Evolutionary conservation across 1,140 invertebrate species (phyloP), one percentile per base, ranked within the genome.

Genomic region (Ectropis grisescens): DNA sequence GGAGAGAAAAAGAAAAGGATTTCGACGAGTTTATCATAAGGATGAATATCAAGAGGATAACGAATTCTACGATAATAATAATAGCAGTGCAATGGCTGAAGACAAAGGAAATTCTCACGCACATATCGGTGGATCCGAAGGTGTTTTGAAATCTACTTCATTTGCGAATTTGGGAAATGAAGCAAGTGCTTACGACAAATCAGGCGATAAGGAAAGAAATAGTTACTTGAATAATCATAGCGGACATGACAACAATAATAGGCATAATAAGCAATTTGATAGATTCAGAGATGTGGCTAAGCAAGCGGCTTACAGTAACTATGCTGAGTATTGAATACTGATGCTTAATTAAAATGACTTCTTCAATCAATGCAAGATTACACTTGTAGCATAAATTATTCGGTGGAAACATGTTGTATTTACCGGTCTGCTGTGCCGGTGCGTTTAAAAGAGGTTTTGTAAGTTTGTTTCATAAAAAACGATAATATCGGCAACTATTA

Each of bases 21-120:
- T 84, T 58, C 86, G 87, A 58, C 88, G 87, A 61, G 84, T 89
- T 9, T 89, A 89, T 46, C 88, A 86, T 53, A 90, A 90, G 55
- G 88, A 90, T 55, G 89, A 91, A 67, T 90, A 87, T 70, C 86
- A 89, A 64, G 89, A 90, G 60, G 85, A 89, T 41, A 85, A 87
- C 25, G 85, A 87, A 40, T 90, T 90, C 67, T 90, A 88, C 62
- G 88, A 90, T 58, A 86, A 89, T 31, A 58, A 34, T 11, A 54
- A 59, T 30, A 69, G 57, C 34, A 65, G 38, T 13, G 32, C 41
- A 23, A 40, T 41, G 22, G 41, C 38, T n/a, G 52, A 67, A 30
- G 66, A 74, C 37, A 67, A 46, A 10, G 60, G 54, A 23, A 43
- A 27, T 40, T 49, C 47, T 3, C 47, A 57, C 5, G 13, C 49